phyloP scores from a whole-genome alignment of 2,888 invertebrate genomes.

The Lingula anatina region DNA sequence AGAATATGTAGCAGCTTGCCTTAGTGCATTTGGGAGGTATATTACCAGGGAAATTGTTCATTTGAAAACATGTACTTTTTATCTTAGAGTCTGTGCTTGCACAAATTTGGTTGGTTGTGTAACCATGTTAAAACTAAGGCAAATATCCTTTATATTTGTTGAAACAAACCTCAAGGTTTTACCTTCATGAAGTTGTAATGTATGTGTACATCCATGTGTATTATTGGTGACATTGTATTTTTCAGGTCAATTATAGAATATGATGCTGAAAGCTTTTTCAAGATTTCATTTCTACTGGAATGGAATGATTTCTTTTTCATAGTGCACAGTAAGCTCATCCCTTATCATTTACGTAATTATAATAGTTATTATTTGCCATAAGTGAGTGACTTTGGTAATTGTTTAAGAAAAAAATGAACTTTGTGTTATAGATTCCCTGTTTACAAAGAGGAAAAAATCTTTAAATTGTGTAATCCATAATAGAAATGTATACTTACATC shows the following conservation, averaged over 20 bases:
- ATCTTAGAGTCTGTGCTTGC: neutral
- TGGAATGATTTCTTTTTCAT: slow-evolving; percentile 63
- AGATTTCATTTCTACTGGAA: slow-evolving; percentile 61
- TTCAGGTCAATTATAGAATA: slow-evolving; percentile 55
- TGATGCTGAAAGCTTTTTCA: slow-evolving; percentile 53
- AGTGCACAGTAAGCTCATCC: slow-evolving; percentile 52
- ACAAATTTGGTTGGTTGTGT: too few species aligned
- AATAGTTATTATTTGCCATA: neutral
- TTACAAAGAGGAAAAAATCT: neutral
- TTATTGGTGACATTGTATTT: too few species aligned
- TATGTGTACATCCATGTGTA: too few species aligned
- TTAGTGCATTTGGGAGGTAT: slow-evolving; percentile 51
- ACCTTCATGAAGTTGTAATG: too few species aligned
- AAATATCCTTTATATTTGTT: too few species aligned
- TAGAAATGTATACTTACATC: too few species aligned
- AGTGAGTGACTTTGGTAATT: neutral
- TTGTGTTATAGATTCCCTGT: neutral
- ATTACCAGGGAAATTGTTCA: slow-evolving; percentile 1
- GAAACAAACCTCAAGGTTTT: too few species aligned
- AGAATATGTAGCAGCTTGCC: slow-evolving; percentile 54
- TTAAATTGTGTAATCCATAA: neutral
- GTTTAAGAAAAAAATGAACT: neutral
- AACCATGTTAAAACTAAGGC: too few species aligned
- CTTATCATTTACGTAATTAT: neutral
- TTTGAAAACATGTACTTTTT: neutral